These are phyloP conservation scores for Parazoanthus darwini DNA, from an alignment of 92 coral and sea anemone genomes.

Conservation along the genomic window DNA sequence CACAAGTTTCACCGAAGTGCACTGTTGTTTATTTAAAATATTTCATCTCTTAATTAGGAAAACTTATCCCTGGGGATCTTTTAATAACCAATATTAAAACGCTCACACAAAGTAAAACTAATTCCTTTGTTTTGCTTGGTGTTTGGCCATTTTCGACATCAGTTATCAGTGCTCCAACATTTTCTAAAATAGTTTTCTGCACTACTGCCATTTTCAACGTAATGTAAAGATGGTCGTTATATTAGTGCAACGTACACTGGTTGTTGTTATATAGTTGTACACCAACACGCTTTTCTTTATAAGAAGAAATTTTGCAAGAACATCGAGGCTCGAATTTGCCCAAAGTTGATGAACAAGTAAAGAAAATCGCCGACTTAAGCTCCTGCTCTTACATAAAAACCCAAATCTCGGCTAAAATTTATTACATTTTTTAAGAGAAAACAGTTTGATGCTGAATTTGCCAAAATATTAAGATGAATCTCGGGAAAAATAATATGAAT, in stretches of 20 bases:
- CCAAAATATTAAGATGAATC: neutral
- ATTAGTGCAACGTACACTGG: neutral
- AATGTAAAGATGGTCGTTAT: neutral
- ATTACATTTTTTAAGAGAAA: too few species aligned
- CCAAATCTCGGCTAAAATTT: neutral
- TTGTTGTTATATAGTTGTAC: too few species aligned
- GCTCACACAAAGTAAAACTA: too few species aligned
- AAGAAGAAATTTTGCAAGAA: too few species aligned
- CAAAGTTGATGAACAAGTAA: too few species aligned
- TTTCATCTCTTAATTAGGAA: too few species aligned
- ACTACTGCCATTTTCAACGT: neutral
- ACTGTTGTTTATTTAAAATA: too few species aligned
- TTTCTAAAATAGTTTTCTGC: neutral
- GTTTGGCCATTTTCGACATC: neutral
- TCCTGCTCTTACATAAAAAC: neutral
- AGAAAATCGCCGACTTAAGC: neutral
- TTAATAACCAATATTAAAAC: too few species aligned
- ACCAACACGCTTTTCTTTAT: too few species aligned
- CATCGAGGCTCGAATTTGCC: neutral
- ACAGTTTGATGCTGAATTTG: neutral
- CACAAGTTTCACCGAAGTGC: too few species aligned
- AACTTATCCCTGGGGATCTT: too few species aligned
- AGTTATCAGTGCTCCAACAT: neutral
- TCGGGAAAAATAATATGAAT: neutral
- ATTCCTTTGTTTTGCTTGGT: neutral